phyloP scores from a whole-genome alignment of 2,888 invertebrate genomes.

The Melanostoma mellinum region DNA sequence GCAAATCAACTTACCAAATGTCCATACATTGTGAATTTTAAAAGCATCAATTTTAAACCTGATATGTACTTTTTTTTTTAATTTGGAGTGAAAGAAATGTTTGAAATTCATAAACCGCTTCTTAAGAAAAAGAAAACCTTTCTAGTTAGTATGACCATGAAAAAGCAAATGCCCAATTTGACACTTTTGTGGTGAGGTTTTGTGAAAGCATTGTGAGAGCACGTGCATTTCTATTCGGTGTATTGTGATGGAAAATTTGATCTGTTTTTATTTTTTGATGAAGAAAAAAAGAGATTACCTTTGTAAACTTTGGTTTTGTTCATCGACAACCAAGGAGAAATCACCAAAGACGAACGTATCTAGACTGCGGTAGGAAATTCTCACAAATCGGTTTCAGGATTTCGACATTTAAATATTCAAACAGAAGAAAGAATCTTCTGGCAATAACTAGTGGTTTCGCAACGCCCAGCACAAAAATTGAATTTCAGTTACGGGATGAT shows the following conservation, averaged over 20 bases:
- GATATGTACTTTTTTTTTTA: no score
- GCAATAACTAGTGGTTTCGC: constrained; percentile 33
- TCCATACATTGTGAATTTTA: no score
- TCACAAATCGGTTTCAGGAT: constrained; percentile 47
- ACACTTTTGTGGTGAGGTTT: no score
- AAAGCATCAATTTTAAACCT: no score
- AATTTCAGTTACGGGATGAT: constrained; percentile 11
- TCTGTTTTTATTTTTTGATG: no score
- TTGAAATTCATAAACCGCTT: no score
- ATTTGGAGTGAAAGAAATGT: no score
- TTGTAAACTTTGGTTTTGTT: not conserved
- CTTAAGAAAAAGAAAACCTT: no score
- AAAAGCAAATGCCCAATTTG: no score
- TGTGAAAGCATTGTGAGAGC: constrained; percentile 20
- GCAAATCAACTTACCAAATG: no score
- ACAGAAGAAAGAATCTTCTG: constrained; percentile 43
- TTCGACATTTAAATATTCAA: constrained; percentile 41
- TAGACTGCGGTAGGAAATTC: constrained; percentile 31
- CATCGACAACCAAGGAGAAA: not conserved
- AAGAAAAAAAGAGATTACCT: constrained; percentile 28
- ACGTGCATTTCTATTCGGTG: not conserved
- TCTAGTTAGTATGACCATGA: no score
- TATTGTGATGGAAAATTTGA: not conserved
- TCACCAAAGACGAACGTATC: constrained; percentile 36
- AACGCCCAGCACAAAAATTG: constrained; percentile 12